Percentiles rank a stretch among this genome's conserved stretches.
phyloP scores from a whole-genome alignment of 2,797 vertebrate genomes.

The Mus caroli region DNA sequence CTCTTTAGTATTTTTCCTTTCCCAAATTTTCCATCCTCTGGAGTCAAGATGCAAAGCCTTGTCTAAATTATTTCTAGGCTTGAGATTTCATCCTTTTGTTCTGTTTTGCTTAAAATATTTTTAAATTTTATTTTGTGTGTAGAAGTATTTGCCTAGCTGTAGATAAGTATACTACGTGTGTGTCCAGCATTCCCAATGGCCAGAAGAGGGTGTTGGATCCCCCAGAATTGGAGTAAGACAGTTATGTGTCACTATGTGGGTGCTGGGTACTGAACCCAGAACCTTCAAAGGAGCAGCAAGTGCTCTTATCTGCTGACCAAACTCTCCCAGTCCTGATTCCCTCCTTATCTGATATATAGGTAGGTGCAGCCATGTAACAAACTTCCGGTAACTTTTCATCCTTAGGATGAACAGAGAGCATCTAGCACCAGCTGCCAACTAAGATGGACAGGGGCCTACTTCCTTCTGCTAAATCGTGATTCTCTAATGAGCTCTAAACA shows the following conservation, averaged over 20 bases:
- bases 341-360: background rate
- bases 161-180: background rate
- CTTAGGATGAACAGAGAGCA: background rate
- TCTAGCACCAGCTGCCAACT: background rate
- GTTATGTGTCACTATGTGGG: background rate
- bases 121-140: background rate
- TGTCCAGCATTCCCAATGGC: background rate
- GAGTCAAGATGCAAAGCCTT: background rate
- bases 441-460: too few relatives aligned
- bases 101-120: background rate
- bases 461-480: background rate
- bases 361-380: background rate
- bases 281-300: background rate
- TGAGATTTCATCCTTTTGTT: background rate
- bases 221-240: background rate
- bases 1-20: background rate
- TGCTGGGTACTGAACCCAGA: background rate
- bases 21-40: background rate
- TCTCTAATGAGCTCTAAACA: background rate
- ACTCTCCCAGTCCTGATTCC: background rate
- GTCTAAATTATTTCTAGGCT: background rate
- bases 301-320: background rate
- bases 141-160: background rate
- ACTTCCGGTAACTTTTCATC: background rate
- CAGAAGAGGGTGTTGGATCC: background rate